Evolutionary conservation across 2,113 vertebrate species (phyloP), one percentile per base, ranked within the genome.

Genomic region (Tetrax tetrax): DNA sequence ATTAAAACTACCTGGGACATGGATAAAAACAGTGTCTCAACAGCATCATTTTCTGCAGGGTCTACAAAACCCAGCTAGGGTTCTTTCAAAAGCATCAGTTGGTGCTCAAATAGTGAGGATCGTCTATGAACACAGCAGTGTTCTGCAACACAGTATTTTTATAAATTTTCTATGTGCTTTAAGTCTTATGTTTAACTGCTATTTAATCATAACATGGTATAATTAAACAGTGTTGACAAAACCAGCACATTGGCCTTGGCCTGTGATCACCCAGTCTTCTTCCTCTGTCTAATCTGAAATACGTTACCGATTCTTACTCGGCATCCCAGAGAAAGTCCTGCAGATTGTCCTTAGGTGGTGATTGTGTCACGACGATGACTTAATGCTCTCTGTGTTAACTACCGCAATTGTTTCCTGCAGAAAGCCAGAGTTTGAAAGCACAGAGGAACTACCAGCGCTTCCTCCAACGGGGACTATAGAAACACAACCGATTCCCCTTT

Each of bases 241-340:
- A 70, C 35, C 47, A 71, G 37, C 1, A 0, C 23, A 38, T 6
- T 60, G 68, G 45, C 14, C 64, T 7, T 60, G 68, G 45, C 12
- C 64, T 75, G 37, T 19, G 22, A 75, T 33, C 29, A 31, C 53
- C 17, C 1, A 0, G 38, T 27, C 22, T 43, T 74, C 29, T 63
- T 87, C n/a, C 66, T 43, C n/a, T n/a, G 22, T 7, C 41, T 38
- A 10, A 68, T 35, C 8, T 21, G 29, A 68, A 70, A 38, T 8
- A n/a, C 1, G 2, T 20, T 25, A 10, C 10, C 0, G 1, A 24
- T 35, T 65, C 60, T 53, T 53, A 38, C 16, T 31, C 4, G 1
- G 24, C 3, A 37, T 28, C 21, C 51, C 5, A 1, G 57, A 63
- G 33, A 33, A 65, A 41, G 41, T 28, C 23, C 35, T 84, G 53